Percentiles rank a stretch among this genome's conserved stretches.
Conservation (phyloP, 2,888 invertebrate genomes). For the Lasioglossum malachurum region DNA sequence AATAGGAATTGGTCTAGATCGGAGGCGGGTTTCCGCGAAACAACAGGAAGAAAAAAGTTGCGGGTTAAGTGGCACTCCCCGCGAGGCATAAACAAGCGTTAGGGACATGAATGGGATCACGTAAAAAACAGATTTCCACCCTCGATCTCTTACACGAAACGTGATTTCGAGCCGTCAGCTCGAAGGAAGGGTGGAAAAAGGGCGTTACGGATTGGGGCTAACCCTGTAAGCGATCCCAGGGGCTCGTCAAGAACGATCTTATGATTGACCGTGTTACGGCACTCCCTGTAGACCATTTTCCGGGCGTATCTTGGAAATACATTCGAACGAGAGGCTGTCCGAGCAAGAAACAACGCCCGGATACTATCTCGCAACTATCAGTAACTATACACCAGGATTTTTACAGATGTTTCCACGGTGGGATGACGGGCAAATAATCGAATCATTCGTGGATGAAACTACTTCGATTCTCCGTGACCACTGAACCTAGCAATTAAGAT, state of each 20-base stretch:
- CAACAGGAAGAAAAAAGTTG: slow-evolving; percentile 39
- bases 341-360: slow-evolving; percentile 10
- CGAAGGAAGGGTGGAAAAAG: slow-evolving; percentile 68
- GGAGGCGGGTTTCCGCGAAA: slow-evolving; percentile 18
- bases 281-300: slow-evolving; percentile 82
- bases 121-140: slow-evolving; percentile 83
- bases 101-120: slow-evolving; percentile 82
- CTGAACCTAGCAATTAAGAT: background rate
- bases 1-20: slow-evolving; percentile 32
- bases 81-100: slow-evolving; percentile 78
- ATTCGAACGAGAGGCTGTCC: slow-evolving; percentile 28
- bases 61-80: slow-evolving; percentile 71
- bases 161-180: slow-evolving; percentile 75
- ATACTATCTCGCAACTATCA: background rate
- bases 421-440: background rate
- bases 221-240: slow-evolving; percentile 82
- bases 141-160: slow-evolving; percentile 73
- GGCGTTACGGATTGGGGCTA: slow-evolving; percentile 67
- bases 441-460: background rate
- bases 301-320: slow-evolving; percentile 57
- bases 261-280: slow-evolving; percentile 84
- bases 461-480: background rate
- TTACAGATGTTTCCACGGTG: background rate
- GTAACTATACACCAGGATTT: background rate
- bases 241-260: slow-evolving; percentile 83